Percentiles rank a stretch among this genome's conserved stretches.
Evolutionary conservation across 2,113 vertebrate species (phyloP).

Genomic region (Periophthalmus modestus): DNA sequence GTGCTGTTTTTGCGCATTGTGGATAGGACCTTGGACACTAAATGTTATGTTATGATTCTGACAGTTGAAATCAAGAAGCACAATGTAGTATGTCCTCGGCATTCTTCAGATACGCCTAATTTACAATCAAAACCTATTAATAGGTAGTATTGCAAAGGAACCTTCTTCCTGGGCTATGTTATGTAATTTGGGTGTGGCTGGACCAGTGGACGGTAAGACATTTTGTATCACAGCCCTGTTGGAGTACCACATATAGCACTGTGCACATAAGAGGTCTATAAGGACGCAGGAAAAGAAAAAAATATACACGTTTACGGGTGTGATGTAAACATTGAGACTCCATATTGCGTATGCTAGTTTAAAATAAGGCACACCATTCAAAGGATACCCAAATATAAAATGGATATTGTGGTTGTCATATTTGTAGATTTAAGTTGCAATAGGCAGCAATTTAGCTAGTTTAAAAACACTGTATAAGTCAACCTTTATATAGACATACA

Average conservation of each 20-base stretch:
- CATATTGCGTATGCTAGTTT: background rate
- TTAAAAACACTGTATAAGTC: too few relatives aligned
- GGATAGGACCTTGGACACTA: background rate
- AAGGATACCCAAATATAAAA: background rate
- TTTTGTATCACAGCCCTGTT: background rate
- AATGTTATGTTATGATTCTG: background rate
- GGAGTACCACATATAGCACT: background rate
- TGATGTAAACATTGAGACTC: background rate
- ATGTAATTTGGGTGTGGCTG: background rate
- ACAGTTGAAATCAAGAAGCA: background rate
- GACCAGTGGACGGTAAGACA: background rate
- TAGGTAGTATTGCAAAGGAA: background rate
- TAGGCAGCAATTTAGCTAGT: background rate
- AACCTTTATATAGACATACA: background rate
- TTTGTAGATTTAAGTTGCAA: background rate
- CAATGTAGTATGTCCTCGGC: too few relatives aligned
- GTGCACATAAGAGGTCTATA: background rate
- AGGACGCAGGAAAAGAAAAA: background rate
- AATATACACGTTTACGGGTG: background rate
- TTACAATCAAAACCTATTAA: too few relatives aligned
- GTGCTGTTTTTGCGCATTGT: background rate
- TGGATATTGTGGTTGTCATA: background rate
- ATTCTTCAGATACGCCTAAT: too few relatives aligned
- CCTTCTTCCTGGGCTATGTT: background rate
- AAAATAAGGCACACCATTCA: background rate